Percentiles rank a stretch among this genome's conserved stretches.
phyloP scores from a whole-genome alignment of 2,797 vertebrate genomes.

The Macroramphosus scolopax region DNA sequence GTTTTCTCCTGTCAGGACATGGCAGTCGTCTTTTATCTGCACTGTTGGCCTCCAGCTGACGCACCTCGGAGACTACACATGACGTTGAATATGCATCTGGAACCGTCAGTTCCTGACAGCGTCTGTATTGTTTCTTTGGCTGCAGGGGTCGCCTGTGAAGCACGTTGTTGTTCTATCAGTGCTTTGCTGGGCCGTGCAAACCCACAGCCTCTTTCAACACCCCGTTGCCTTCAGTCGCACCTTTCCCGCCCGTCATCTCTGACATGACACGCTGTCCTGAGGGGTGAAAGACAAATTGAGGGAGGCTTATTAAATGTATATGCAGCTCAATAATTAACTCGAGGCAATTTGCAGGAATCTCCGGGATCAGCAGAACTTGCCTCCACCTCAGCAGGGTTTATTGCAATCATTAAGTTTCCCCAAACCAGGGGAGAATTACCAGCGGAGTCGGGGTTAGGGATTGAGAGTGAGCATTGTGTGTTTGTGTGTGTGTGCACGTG shows the following conservation, averaged over 20 bases:
- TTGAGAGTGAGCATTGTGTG: conserved; percentile 18
- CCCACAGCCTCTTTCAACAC: conserved; percentile 23
- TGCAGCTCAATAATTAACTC: conserved; percentile 80
- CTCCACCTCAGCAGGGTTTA: conserved; percentile 77
- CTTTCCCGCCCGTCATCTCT: conserved; percentile 40
- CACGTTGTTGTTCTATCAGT: conserved; percentile 1
- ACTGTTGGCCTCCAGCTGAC: conserved; percentile 10
- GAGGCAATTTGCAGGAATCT: conserved; percentile 79
- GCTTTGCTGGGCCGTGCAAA: conserved; percentile 9
- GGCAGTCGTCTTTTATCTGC: conserved; percentile 24
- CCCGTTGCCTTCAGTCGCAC: conserved; percentile 11
- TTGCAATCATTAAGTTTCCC: conserved; percentile 77
- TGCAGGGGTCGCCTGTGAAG: conserved; percentile 34
- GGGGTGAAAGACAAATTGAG: conserved; percentile 73
- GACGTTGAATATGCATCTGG: too few relatives aligned
- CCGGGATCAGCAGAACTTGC: conserved; percentile 79
- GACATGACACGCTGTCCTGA: conserved; percentile 61
- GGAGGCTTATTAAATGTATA: conserved; percentile 78
- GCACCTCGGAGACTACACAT: conserved; percentile 23
- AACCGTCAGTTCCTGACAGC: conserved; percentile 22
- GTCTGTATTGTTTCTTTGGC: conserved; percentile 29
- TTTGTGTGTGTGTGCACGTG: conserved; percentile 7
- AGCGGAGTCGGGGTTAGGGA: conserved; percentile 58
- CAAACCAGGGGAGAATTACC: conserved; percentile 69
- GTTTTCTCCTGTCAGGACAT: conserved; percentile 12